A percentile compares a stretch with the other conserved stretches of the same genome.
Evolutionary conservation across 2,888 invertebrate species (phyloP).

Genomic region (Leptinotarsa peninsularis): DNA sequence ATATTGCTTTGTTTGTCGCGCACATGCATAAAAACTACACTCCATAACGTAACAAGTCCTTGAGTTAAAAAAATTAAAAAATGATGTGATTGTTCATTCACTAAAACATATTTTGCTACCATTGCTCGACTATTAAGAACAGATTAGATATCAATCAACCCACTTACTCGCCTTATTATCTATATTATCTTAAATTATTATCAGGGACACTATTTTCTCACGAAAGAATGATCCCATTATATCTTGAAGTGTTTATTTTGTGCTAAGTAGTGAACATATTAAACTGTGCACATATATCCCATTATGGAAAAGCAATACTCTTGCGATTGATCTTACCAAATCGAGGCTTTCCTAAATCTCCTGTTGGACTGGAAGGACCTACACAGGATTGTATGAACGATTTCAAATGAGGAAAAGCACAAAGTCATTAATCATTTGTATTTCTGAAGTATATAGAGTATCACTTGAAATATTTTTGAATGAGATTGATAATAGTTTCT

Average conservation of each 20-base stretch:
- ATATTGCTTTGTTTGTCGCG: no score
- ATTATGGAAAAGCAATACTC: slow-evolving; percentile 32
- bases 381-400: slow-evolving; percentile 38
- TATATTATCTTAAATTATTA: neutral
- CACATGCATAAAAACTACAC: no score
- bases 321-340: slow-evolving; percentile 61
- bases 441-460: neutral
- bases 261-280: slow-evolving; percentile 24
- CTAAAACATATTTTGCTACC: no score
- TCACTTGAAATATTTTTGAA: no score
- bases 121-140: no score
- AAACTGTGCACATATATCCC: slow-evolving; percentile 44
- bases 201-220: neutral
- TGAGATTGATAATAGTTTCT: no score
- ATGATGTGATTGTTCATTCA: no score
- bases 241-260: neutral
- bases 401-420: neutral
- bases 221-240: neutral
- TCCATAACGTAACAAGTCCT: no score
- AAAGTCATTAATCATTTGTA: neutral
- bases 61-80: no score
- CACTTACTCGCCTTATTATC: no score
- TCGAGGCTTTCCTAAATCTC: slow-evolving; percentile 56
- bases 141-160: no score
- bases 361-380: slow-evolving; percentile 64